Evolutionary conservation across 2,113 vertebrate species (phyloP), one percentile per base, ranked within the genome.

Genomic region (Vulpes lagopus): DNA sequence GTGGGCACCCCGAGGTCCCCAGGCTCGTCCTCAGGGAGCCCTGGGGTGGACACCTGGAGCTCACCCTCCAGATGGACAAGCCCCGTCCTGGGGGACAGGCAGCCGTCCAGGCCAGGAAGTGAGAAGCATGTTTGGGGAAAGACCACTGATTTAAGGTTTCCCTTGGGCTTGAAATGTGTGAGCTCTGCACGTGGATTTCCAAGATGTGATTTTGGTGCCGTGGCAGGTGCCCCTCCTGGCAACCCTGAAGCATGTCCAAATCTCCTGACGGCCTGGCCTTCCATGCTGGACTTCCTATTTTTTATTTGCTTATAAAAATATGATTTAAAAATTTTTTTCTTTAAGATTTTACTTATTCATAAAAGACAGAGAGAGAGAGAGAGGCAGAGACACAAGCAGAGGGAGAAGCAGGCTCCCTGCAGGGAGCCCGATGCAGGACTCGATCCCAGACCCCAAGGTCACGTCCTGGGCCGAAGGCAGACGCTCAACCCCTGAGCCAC

Each of bases 41-140:
- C 22, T 5, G 12, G 53, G 4, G 10, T 2, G 22, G n/a, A 30
- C 12, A 2, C 64, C 30, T 55, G 76, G 25, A 14, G 1, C 38
- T 35, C 10, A 49, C 2, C 0, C 14, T 3, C 32, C 35, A 1
- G 12, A 1, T 11, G 64, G 78, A 32, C 1, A 0, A 62, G 32
- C 2, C 25, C 8, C 3, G 1, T 16, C 12, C 51, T 5, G 0
- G 67, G 38, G 23, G 1, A 5, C 23, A 5, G 20, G 5, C 7
- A 2, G 15, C 11, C 35, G 2, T 1, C 0, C 0, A 9, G 1
- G 17, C 51, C 2, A n/a, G 59, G 65, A 11, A 22, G 15, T 1
- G 30, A 11, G n/a, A 30, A 4, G 14, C 9, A 0, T 0, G 3
- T 16, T 19, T 27, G n/a, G 71, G 60, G 14, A 55, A 2, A 25